Conservation (phyloP, 2,797 vertebrate genomes). For the Florisuga fusca region DNA sequence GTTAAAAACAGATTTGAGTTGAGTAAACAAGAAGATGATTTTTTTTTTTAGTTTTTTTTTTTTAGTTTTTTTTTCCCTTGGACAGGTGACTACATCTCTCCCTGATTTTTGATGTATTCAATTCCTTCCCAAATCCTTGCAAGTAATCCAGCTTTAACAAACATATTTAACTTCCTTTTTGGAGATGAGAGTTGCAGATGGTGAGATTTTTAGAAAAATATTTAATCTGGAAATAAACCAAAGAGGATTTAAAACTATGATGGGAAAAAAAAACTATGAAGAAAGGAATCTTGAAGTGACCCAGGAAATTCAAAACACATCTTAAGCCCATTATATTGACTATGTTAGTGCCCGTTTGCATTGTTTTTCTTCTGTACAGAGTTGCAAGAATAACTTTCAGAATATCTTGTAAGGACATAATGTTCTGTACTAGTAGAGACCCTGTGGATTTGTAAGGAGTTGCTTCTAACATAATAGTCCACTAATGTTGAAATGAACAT, state of each 20-base stretch:
- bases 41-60: no score
- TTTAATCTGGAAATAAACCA: constrained; percentile 55
- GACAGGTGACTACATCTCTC: not conserved
- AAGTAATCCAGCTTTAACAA: constrained; percentile 37
- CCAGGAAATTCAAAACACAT: not conserved
- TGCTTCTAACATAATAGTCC: not conserved
- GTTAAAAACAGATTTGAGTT: constrained; percentile 30
- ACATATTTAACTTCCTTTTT: constrained; percentile 45
- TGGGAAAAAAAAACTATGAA: not conserved
- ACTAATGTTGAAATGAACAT: not conserved
- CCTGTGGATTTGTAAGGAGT: not conserved
- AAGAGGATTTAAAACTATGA: constrained; percentile 48
- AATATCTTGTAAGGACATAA: not conserved
- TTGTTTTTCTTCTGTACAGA: not conserved
- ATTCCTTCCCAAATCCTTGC: constrained; percentile 4
- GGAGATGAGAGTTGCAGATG: constrained; percentile 53
- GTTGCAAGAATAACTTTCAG: not conserved
- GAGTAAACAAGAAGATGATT: not conserved
- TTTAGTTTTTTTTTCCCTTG: no score
- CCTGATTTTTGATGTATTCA: not conserved
- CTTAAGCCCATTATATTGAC: not conserved
- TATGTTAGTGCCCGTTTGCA: not conserved
- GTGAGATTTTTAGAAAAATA: constrained; percentile 47
- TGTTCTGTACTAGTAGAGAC: not conserved
- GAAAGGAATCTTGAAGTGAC: constrained; percentile 24